Evolutionary conservation across 2,888 invertebrate species (phyloP).

Genomic region (Drosophila peninsularis): DNA sequence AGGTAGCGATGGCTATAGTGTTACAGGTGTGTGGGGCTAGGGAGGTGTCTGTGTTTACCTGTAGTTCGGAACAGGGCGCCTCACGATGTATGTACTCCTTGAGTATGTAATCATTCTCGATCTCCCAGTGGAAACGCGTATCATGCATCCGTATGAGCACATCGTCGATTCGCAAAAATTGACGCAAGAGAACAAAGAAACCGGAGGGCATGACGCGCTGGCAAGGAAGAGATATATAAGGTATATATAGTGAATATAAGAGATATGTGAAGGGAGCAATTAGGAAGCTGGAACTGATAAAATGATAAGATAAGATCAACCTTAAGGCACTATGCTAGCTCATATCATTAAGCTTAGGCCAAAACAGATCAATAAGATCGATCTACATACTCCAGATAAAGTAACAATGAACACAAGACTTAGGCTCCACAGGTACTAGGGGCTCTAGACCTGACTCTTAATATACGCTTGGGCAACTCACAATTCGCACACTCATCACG

Average conservation of each 20-base stretch:
- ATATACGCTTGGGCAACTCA: slow-evolving; percentile 85
- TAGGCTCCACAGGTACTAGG: no score
- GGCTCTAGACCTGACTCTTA: no score
- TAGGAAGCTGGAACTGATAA: no score
- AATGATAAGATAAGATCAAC: no score
- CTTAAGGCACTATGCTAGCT: no score
- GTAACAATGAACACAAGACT: not conserved
- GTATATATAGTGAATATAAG: not conserved
- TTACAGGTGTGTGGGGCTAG: not conserved
- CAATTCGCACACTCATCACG: slow-evolving; percentile 95
- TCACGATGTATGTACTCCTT: slow-evolving; percentile 93
- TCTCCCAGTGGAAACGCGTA: slow-evolving; percentile 93
- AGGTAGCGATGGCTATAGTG: not conserved
- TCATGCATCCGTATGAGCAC: slow-evolving; percentile 95
- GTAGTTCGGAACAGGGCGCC: slow-evolving; percentile 88
- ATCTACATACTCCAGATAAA: not conserved
- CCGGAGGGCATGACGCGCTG: slow-evolving; percentile 98
- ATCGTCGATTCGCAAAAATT: slow-evolving; percentile 97
- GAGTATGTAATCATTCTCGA: slow-evolving; percentile 90
- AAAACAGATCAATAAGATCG: not conserved
- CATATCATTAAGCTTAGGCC: no score
- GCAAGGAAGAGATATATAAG: slow-evolving; percentile 59
- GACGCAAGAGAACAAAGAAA: slow-evolving; percentile 95
- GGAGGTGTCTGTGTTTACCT: slow-evolving; percentile 83
- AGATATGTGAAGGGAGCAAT: not conserved